Evolutionary conservation across 2,797 vertebrate genomes (phyloP).

Genomic region (Aldrovandia affinis): DNA sequence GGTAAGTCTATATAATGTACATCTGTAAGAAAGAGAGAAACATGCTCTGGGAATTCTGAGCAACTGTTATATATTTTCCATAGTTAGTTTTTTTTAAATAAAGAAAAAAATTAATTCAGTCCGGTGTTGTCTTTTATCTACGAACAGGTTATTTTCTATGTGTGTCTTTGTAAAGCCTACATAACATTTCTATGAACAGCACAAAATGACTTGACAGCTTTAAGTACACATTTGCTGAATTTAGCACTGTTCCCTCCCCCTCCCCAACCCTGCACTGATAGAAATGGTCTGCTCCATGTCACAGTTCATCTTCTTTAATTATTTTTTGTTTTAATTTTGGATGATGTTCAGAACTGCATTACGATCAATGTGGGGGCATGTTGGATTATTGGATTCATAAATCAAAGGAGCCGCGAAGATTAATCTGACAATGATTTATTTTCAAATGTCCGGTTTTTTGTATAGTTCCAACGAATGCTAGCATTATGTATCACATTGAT

Average conservation of each 20-base stretch:
- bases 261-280: not conserved
- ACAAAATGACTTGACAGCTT: not conserved
- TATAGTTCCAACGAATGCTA: not conserved
- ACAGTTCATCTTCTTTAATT: not conserved
- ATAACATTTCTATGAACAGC: not conserved
- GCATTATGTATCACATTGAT: not conserved
- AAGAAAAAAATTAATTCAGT: conserved; percentile 23
- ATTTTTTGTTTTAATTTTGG: not conserved
- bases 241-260: not conserved
- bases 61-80: conserved; percentile 24
- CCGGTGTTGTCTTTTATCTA: conserved; percentile 4
- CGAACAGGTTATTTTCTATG: not conserved
- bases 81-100: conserved; percentile 36
- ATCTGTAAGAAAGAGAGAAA: conserved; percentile 19
- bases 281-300: not conserved
- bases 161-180: not conserved
- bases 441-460: not conserved
- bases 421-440: not conserved
- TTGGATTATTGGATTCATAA: not conserved
- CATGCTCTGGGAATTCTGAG: conserved; percentile 26
- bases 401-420: not conserved
- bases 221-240: not conserved
- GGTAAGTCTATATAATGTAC: conserved; percentile 24
- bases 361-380: not conserved
- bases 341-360: not conserved